Evolutionary conservation across 2,888 invertebrate genomes (phyloP), one percentile per base, ranked within the genome.

Genomic region (Zeuzera pyrina): DNA sequence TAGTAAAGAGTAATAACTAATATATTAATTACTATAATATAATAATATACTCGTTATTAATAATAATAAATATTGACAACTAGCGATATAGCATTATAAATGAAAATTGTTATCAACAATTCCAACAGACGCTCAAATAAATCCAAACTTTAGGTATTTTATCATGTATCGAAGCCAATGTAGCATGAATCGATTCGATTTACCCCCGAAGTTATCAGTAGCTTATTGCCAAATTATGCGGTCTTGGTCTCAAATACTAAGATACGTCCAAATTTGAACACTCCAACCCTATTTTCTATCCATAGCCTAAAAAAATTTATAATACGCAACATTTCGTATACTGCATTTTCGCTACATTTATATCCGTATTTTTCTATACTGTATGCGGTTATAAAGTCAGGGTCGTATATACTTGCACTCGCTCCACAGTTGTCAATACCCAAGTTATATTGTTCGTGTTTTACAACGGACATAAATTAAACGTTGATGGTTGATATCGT

Each of bases 381-480:
- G 19, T 19, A 8, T 5, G 5, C 8, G 5, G 19, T 19, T 19
- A 6, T 19, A 5, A 5, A 19, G 8, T 6, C 8, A 19, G 19
- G 19, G 19, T 8, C 8, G 19, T 8, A 5, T 19, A n/a, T n/a
- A n/a, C n/a, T n/a, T n/a, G n/a, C n/a, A n/a, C n/a, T n/a, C n/a
- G n/a, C n/a, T n/a, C n/a, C n/a, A n/a, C 38, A 40, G 39, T 43
- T 50, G 42, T 54, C 52, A 45, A 54, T 54, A 47, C 34, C 42
- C 41, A 41, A 48, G 41, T 45, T 52, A 48, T 47, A 49, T 49
- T 44, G 45, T 51, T 43, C 43, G 35, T 51, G 51, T 53, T 53
- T 53, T 55, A 53, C 47, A 49, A 43, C 55, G 41, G 41, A 42
- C 46, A 52, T 54, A 54, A 52, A 54, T 53, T 52, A 54, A 45